Base-by-base conservation (phyloP, 1,140 invertebrate genomes). In the Cydia pomonella region DNA sequence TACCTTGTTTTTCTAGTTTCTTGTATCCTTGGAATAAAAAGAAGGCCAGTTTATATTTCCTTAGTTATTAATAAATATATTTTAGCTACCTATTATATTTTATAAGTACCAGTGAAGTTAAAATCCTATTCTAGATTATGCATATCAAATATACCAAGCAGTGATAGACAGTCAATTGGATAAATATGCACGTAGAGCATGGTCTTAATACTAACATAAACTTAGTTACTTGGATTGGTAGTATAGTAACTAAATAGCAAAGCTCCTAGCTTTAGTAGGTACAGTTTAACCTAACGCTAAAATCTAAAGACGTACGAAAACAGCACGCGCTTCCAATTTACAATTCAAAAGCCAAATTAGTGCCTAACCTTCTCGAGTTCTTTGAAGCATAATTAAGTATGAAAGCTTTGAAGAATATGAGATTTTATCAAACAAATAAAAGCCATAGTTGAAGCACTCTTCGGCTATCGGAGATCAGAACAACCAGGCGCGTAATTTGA, bases 401-500 rank as follows among this genome's bases (percentile, higher is more conserved):
- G 53, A 69, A 18, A n/a, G 9, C 64, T 33, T 69, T 69, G 64
- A 33, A 33, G 29, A 33, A 38, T 33, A 69, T 16, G 29, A 69
- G 64, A 69, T 69, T 69, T 69, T 69, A 69, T 69, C 64, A 69
- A 69, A 69, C 64, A 69, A 69, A 69, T 69, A 69, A 77, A 75
- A 63, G 72, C 76, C 75, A 74, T 75, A 76, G 73, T 79, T 79
- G 73, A 79, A 88, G 83, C 64, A 78, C 82, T 82, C 84, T 88
- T 79, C 74, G 44, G 78, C 80, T 87, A 90, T 92, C 87, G 78
- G 84, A 91, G 87, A 83, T 79, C 75, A 83, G 78, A 75, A 75
- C 89, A 91, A 92, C 90, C 91, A 88, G 86, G 82, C 84, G 85
- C 80, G 75, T 88, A 82, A 90, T 87, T 88, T 85, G 75, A 73